Evolutionary conservation across 2,888 invertebrate species (phyloP).

Genomic region (Sminthurides aquaticus): DNA sequence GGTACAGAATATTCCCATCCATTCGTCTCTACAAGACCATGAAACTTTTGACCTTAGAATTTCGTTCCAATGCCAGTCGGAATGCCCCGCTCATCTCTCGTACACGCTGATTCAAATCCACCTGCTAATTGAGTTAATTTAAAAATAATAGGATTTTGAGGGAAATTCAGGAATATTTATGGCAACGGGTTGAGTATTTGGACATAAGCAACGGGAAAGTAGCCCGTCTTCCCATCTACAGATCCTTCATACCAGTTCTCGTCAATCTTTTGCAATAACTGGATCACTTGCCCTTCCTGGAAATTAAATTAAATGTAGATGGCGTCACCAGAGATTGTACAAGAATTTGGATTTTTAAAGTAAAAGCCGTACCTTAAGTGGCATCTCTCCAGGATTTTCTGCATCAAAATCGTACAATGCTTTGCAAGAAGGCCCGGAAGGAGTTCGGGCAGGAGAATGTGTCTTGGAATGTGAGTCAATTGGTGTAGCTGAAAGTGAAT

Average conservation of each 20-base stretch:
- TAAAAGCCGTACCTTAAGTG: constrained; percentile 68
- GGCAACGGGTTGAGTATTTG: constrained; percentile 86
- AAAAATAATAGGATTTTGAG: not conserved
- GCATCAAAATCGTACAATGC: constrained; percentile 98
- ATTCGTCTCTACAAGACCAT: too few relatives aligned
- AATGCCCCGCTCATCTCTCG: too few relatives aligned
- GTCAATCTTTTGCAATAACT: constrained; percentile 86
- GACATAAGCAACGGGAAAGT: constrained; percentile 96
- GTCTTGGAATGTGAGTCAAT: constrained; percentile 49
- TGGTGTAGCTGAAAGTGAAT: constrained; percentile 12
- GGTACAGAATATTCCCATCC: too few relatives aligned
- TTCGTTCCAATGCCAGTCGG: too few relatives aligned
- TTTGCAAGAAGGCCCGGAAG: constrained; percentile 65
- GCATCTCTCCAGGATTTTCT: constrained; percentile 95
- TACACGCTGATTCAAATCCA: too few relatives aligned
- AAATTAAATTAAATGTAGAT: not conserved
- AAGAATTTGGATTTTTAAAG: too few relatives aligned
- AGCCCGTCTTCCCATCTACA: constrained; percentile 82
- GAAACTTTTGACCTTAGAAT: too few relatives aligned
- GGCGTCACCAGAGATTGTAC: not conserved
- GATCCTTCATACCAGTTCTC: constrained; percentile 99
- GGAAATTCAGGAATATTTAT: constrained; percentile 6
- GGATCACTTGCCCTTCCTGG: constrained; percentile 88
- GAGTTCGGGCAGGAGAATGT: constrained; percentile 65
- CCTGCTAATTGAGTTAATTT: too few relatives aligned